A percentile compares a stretch with the other conserved stretches of the same genome.
These are phyloP conservation scores for Andinoacara biseriatus DNA, from an alignment of 2,113 vertebrate genomes.

Conservation along the genomic window DNA sequence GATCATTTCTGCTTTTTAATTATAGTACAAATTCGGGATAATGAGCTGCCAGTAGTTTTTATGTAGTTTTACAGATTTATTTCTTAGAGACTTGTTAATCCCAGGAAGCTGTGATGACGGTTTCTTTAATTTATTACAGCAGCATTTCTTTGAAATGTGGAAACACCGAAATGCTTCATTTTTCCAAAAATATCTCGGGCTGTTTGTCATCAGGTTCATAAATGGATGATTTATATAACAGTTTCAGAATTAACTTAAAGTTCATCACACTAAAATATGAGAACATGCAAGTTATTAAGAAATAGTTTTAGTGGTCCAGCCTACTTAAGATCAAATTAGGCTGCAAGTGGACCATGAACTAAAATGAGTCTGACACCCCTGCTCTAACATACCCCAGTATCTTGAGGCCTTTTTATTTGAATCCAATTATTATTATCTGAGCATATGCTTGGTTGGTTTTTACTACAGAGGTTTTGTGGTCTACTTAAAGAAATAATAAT, in stretches of 20 bases:
- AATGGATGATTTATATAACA: not conserved
- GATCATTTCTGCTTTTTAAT: not conserved
- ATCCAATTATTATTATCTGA: conserved; percentile 4
- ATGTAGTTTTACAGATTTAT: not conserved
- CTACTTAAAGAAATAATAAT: too few relatives aligned
- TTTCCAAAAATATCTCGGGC: not conserved
- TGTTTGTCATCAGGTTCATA: not conserved
- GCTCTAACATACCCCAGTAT: not conserved
- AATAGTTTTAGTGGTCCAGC: not conserved
- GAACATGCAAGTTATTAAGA: not conserved
- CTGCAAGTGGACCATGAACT: not conserved
- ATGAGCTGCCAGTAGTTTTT: not conserved
- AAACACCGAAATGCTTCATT: not conserved
- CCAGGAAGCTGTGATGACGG: not conserved
- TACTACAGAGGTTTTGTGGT: not conserved
- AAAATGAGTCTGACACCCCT: not conserved
- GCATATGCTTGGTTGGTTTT: not conserved
- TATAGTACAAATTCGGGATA: not conserved
- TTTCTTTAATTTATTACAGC: not conserved
- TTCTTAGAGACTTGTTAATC: not conserved
- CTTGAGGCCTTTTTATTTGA: not conserved
- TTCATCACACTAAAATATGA: not conserved
- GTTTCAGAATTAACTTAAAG: not conserved
- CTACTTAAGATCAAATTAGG: not conserved
- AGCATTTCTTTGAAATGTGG: not conserved